Base-by-base conservation (phyloP, 2,113 vertebrate species). In the Paratilapia polleni region DNA sequence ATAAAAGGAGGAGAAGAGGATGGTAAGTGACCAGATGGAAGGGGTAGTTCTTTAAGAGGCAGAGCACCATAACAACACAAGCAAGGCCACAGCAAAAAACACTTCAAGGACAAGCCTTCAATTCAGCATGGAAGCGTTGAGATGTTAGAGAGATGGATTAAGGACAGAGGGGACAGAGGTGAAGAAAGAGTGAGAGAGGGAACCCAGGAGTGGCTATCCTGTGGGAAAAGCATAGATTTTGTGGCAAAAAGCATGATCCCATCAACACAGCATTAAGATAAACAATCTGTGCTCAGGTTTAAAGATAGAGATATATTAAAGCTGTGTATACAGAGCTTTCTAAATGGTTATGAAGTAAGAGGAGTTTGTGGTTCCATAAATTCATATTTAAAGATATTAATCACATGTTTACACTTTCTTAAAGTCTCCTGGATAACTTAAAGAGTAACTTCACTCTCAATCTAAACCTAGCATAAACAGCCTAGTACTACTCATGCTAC, bases 21-120 rank as follows among this genome's bases (percentile, higher is more conserved):
- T 38, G 47, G 38, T 22, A 61, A 31, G 43, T 31, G 41, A 49
- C 54, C 52, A 58, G 34, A 62, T 24, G 15, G 43, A 66, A 41
- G 19, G 22, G 58, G 41, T 62, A 79, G 62, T 31, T 86, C 83
- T 86, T 83, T 64, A 83, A 83, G 74, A 66, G 56, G 78, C 28
- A 83, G 76, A 70, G 66, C 26, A 41, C 49, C 6, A 19, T 58
- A 82, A 88, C 54, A 84, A 87, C 66, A 64, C 79, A 88, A 83
- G 86, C 62, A 77, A 90, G 83, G 84, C 43, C 14, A 26, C 34
- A 28, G 75, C 66, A 82, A 80, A 49, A 70, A 49, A 49, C 63
- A 70, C 52, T 82, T 88, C 57, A 78, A 66, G 75, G 75, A 70
- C 15, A 64, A 73, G 82, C 79, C 70, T 61, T 66, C 41, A 58